Conservation (phyloP, 2,888 invertebrate species). For the Oscheius sp. region DNA sequence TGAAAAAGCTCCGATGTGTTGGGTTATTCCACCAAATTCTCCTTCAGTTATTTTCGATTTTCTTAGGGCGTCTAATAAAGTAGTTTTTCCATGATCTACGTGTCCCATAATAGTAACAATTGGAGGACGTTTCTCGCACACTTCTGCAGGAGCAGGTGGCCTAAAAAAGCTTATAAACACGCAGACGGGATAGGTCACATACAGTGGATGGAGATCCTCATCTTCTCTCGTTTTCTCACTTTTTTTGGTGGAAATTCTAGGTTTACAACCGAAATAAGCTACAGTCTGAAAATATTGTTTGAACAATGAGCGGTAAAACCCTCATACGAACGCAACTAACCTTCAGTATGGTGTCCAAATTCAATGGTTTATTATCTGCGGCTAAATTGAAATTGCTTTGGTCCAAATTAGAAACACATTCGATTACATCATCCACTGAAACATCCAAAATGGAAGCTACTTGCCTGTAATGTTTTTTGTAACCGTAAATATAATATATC, state of each 20-base stretch:
- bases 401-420: conserved; percentile 52
- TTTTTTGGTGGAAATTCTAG: conserved; percentile 46
- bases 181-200: not conserved
- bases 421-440: conserved; percentile 53
- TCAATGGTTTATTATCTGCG: conserved; percentile 46
- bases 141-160: conserved; percentile 80
- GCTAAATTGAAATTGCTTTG: conserved; percentile 47
- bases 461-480: conserved; percentile 45
- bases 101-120: conserved; percentile 99
- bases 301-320: not conserved
- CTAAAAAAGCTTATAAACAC: conserved; percentile 65
- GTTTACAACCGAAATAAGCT: conserved; percentile 51
- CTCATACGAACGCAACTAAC: no score
- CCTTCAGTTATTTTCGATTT: conserved; percentile 87
- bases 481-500: not conserved
- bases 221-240: conserved; percentile 43
- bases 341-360: conserved; percentile 46
- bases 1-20: conserved; percentile 97
- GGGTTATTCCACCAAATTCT: conserved; percentile 98
- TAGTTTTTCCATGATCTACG: conserved; percentile 99
- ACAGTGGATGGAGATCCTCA: conserved; percentile 53
- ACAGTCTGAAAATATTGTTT: conserved; percentile 44
- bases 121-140: conserved; percentile 84
- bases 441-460: conserved; percentile 50
- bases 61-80: conserved; percentile 79